Conservation (phyloP, 2,888 invertebrate species). For the Belgica antarctica region DNA sequence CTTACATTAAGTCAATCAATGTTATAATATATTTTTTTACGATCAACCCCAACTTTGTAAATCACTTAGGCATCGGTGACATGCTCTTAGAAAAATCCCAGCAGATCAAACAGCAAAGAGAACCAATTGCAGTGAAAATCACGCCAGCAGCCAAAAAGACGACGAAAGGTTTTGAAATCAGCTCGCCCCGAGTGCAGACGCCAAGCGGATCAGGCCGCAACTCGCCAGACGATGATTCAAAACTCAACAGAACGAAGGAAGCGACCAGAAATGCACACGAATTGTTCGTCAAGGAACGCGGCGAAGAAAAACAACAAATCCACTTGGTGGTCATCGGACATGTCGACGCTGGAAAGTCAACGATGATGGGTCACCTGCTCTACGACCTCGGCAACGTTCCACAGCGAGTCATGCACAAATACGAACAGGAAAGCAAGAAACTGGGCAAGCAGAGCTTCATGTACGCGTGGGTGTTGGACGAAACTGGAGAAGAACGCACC, state of each 20-base stretch:
- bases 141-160: conserved; percentile 50
- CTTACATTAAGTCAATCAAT: neutral
- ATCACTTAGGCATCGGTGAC: conserved; percentile 35
- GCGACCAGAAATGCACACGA: conserved; percentile 56
- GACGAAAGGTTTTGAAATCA: conserved; percentile 49
- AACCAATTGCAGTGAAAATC: conserved; percentile 49
- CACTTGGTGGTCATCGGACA: conserved; percentile 94
- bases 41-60: neutral
- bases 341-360: conserved; percentile 96
- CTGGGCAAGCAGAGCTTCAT: conserved; percentile 96
- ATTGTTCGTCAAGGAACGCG: conserved; percentile 71
- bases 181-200: conserved; percentile 55
- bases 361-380: conserved; percentile 75
- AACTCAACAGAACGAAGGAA: conserved; percentile 45
- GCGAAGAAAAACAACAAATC: conserved; percentile 78
- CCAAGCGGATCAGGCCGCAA: conserved; percentile 63
- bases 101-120: conserved; percentile 48
- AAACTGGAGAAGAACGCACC: conserved; percentile 94
- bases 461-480: conserved; percentile 98
- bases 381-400: conserved; percentile 84
- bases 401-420: conserved; percentile 88
- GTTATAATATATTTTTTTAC: neutral
- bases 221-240: conserved; percentile 56
- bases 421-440: conserved; percentile 95
- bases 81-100: conserved; percentile 38